Evolutionary conservation across 53 echinoderm and acorn worm genomes (phyloP).

Genomic region (Stichopus horrens): DNA sequence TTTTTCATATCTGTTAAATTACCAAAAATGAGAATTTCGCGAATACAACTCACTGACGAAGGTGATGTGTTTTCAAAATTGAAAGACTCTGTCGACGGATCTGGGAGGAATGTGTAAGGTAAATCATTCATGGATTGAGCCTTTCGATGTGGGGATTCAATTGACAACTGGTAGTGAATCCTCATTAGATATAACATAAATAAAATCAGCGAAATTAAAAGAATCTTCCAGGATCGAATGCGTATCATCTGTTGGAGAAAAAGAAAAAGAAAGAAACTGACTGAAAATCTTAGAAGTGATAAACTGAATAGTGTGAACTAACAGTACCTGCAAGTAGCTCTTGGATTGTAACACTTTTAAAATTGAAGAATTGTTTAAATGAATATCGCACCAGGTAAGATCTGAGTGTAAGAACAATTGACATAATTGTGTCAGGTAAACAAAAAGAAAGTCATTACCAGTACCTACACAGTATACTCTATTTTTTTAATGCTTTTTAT

Average conservation of each 20-base stretch:
- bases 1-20: constrained; percentile 63
- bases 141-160: not conserved
- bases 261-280: too few species aligned
- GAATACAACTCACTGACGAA: constrained; percentile 42
- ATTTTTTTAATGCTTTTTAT: too few species aligned
- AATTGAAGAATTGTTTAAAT: not conserved
- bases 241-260: constrained; percentile 3
- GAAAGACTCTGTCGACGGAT: constrained; percentile 20
- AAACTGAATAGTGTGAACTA: too few species aligned
- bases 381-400: not conserved
- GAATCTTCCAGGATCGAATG: not conserved
- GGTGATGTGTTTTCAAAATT: constrained; percentile 24
- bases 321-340: too few species aligned
- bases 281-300: too few species aligned
- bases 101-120: constrained; percentile 4
- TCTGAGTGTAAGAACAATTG: not conserved
- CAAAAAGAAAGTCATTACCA: too few species aligned
- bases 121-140: not conserved
- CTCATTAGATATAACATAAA: constrained; percentile 16
- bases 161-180: not conserved
- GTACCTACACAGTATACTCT: too few species aligned
- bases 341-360: not conserved
- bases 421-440: too few species aligned
- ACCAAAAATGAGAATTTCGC: constrained; percentile 59
- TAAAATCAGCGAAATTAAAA: not conserved